A percentile compares a stretch with the other conserved stretches of the same genome.
phyloP scores from a whole-genome alignment of 2,888 invertebrate genomes.

The Branchipolynoe longqiensis region DNA sequence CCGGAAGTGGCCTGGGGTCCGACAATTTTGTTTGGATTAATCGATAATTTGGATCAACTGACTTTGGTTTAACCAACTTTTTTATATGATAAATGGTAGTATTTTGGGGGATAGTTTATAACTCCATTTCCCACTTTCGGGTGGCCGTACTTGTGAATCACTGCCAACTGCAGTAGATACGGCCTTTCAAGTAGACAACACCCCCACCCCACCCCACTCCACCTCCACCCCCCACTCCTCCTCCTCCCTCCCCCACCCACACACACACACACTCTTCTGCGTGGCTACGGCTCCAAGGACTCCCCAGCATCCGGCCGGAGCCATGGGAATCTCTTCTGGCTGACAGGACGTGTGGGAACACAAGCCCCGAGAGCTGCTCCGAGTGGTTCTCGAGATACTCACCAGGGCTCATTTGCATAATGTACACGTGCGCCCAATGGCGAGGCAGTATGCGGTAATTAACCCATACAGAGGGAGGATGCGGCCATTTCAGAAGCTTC shows the following conservation, averaged over 20 bases:
- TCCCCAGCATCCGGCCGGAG: not conserved
- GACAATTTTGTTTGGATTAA: no score
- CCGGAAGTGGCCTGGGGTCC: no score
- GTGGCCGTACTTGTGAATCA: no score
- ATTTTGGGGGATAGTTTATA: no score
- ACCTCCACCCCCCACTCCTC: not conserved
- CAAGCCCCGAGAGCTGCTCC: not conserved
- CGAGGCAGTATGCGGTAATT: not conserved
- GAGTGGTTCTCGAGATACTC: not conserved
- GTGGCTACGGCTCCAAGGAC: not conserved
- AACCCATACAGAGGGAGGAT: not conserved
- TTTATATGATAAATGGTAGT: no score
- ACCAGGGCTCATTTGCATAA: not conserved
- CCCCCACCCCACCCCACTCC: no score
- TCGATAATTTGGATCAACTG: no score
- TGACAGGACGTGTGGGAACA: constrained; percentile 24
- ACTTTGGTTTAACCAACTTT: no score
- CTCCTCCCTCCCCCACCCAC: not conserved
- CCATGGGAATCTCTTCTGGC: constrained; percentile 37
- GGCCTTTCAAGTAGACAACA: no score
- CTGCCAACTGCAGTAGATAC: no score
- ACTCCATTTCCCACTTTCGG: no score
- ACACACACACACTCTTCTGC: not conserved
- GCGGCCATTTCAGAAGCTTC: no score
- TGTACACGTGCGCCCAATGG: not conserved